A percentile compares a stretch with the other conserved stretches of the same genome.
Evolutionary conservation across 2,113 vertebrate genomes (phyloP).

Genomic region (Pao palembangensis): DNA sequence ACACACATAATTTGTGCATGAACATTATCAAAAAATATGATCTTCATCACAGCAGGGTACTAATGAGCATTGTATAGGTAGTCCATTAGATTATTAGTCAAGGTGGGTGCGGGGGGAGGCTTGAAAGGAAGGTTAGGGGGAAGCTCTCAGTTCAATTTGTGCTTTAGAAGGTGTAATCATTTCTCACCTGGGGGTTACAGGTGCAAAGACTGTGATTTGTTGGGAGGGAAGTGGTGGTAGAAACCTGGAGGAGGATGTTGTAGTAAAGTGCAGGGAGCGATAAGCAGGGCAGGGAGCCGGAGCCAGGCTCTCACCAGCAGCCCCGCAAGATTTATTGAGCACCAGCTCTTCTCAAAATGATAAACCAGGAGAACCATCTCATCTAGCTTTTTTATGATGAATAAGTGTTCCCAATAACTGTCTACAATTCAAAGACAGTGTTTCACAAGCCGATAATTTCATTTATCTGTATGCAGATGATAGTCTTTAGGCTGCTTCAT

Average conservation of each 20-base stretch:
- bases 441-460: slow-evolving; percentile 55
- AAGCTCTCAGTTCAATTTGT: slow-evolving; percentile 57
- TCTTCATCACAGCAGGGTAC: too few relatives aligned
- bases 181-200: slow-evolving; percentile 60
- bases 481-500: slow-evolving; percentile 27
- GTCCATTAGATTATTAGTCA: slow-evolving; percentile 7
- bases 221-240: slow-evolving; percentile 31
- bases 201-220: slow-evolving; percentile 62
- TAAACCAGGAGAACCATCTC: slow-evolving; percentile 35
- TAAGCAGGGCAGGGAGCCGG: slow-evolving; percentile 17
- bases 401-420: slow-evolving; percentile 40
- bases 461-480: slow-evolving; percentile 38
- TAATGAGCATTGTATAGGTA: too few relatives aligned
- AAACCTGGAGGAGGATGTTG: slow-evolving; percentile 26
- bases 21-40: too few relatives aligned
- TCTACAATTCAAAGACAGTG: slow-evolving; percentile 50
- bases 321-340: slow-evolving; percentile 41
- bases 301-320: slow-evolving; percentile 15
- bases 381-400: slow-evolving; percentile 6
- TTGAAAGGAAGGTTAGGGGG: slow-evolving; percentile 37
- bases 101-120: slow-evolving; percentile 32
- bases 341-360: slow-evolving; percentile 25
- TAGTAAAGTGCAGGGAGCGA: slow-evolving; percentile 23
- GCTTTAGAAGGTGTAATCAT: slow-evolving; percentile 68
- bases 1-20: too few relatives aligned